Base-by-base conservation (phyloP, 92 coral and sea anemone species). In the Plumapathes pennacea region DNA sequence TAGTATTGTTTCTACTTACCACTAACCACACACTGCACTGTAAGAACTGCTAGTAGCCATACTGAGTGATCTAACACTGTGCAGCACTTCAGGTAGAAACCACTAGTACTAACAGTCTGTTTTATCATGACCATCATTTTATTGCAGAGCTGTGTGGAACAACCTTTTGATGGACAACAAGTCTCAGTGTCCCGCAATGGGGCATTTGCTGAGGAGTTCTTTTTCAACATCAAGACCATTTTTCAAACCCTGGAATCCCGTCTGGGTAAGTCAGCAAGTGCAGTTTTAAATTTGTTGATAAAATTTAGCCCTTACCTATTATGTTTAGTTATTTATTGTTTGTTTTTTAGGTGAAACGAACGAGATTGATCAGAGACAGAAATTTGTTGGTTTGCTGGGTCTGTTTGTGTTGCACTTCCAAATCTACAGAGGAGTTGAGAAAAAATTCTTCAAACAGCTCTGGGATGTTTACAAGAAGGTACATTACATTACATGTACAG, bases 381-480 rank as follows among this genome's bases (percentile, higher is more conserved):
- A 81, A 44, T 75, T 71, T 63, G 84, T 92, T 51, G 90, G 96
- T 4, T 70, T 92, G 43, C 75, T 92, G n/a, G 98, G 98, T 18
- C 76, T 92, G 67, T 92, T 71, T 42, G 69, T 76, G 36, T 47
- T 92, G 30, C 91, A 86, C 59, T 86, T 80, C 38, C 96, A 88
- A 53, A 72, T 92, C 28, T 92, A 84, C 78, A 75, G 88, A 57
- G 86, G 84, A 10, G 43, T 88, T 15, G 98, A 92, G 54, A 92
- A 84, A 45, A 92, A 88, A 66, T 87, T 92, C 63, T 84, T 84
- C 48, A 88, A 80, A 70, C 80, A 72, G 50, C 50, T 92, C 57
- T 92, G 98, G 98, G 98, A 92, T 46, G 74, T 84, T 3, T 90
- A 92, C 70, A 88, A 79, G 52, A 92, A 92, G 89, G 97, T 87